phyloP scores from a whole-genome alignment of 2,797 vertebrate genomes.

The Cottoperca gobio region DNA sequence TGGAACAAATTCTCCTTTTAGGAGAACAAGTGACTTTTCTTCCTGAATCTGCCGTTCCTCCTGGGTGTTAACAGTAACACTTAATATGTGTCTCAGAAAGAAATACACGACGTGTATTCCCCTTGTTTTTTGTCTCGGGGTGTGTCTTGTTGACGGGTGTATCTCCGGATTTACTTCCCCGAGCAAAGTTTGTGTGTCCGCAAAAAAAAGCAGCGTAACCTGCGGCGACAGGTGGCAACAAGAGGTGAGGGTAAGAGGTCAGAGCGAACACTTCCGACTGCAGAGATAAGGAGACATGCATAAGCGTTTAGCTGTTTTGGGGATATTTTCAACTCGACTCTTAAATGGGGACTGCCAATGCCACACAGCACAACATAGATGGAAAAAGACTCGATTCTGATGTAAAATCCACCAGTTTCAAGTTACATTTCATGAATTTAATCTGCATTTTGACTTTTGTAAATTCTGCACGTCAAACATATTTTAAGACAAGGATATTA shows the following conservation, averaged over 20 bases:
- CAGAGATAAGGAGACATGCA: conserved; percentile 48
- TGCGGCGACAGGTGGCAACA: conserved; percentile 80
- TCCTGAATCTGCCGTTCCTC: neutral
- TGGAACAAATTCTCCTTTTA: neutral
- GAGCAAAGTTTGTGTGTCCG: conserved; percentile 55
- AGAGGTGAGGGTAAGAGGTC: conserved; percentile 77
- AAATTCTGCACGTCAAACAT: neutral
- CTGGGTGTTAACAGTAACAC: neutral
- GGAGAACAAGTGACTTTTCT: neutral
- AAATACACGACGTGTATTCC: neutral
- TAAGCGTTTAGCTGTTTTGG: conserved; percentile 4
- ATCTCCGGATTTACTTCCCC: conserved; percentile 63
- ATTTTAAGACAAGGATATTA: neutral
- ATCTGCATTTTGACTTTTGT: neutral
- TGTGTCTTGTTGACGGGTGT: conserved; percentile 62
- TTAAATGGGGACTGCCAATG: neutral
- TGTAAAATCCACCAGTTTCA: neutral
- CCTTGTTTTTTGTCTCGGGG: conserved; percentile 22
- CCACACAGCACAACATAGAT: neutral
- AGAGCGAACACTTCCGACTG: conserved; percentile 70
- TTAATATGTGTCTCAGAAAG: neutral
- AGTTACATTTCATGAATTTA: neutral
- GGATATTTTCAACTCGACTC: neutral
- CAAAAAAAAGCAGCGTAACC: conserved; percentile 50
- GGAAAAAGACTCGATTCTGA: neutral